Conservation (phyloP, 2,888 invertebrate genomes). For the Machimus rusticus region DNA sequence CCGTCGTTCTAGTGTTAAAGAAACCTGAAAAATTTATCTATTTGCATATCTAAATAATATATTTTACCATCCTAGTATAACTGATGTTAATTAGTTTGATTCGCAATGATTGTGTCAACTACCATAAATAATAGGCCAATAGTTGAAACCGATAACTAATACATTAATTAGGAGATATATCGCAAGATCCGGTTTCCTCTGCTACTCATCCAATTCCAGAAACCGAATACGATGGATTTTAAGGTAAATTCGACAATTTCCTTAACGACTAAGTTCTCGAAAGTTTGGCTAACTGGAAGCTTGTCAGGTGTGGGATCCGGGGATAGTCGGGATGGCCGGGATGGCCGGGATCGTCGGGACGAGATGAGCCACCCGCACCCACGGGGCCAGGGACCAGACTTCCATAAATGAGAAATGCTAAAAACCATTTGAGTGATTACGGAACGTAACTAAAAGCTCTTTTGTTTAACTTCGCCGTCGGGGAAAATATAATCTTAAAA, state of each 20-base stretch:
- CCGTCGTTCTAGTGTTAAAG: no score
- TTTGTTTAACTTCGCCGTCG: constrained; percentile 23
- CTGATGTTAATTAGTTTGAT: neutral
- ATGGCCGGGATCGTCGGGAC: neutral
- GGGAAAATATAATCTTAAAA: constrained; percentile 21
- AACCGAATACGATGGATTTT: neutral
- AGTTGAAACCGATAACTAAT: neutral
- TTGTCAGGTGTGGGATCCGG: neutral
- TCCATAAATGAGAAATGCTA: constrained; percentile 24
- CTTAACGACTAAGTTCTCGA: neutral
- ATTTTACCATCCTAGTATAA: neutral
- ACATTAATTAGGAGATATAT: neutral
- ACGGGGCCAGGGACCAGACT: neutral
- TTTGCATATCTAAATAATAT: no score
- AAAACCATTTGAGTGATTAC: constrained; percentile 32
- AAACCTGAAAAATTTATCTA: no score
- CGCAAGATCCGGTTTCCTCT: neutral
- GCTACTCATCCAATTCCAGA: neutral
- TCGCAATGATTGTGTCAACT: neutral
- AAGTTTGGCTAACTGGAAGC: neutral
- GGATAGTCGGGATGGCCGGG: neutral
- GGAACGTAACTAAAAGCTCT: constrained; percentile 23
- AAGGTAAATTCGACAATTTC: constrained; percentile 1
- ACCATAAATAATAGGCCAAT: neutral
- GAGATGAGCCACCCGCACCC: neutral